phyloP scores from a whole-genome alignment of 1,140 invertebrate genomes.

The Parasteatoda tepidariorum region DNA sequence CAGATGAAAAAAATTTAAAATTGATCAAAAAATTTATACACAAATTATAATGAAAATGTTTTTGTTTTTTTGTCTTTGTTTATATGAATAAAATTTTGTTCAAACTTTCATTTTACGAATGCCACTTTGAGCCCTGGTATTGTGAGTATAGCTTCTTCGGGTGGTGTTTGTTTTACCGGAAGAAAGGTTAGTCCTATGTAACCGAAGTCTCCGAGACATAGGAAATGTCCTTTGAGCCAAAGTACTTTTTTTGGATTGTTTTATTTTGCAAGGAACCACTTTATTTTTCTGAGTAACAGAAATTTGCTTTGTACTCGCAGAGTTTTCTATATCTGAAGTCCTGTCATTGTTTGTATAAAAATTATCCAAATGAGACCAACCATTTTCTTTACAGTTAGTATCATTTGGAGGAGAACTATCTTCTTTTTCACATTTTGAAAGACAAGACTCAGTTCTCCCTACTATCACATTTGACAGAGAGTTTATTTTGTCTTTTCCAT shows the following conservation, averaged over 20 bases:
- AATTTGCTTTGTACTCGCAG: background rate
- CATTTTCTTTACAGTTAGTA: slow-evolving; percentile 41
- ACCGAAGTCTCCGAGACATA: background rate
- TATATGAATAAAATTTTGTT: too few species aligned
- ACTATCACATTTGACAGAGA: background rate
- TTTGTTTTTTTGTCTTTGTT: too few species aligned
- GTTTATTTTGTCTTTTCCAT: background rate
- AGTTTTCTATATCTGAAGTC: slow-evolving; percentile 33
- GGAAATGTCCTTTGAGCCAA: slow-evolving; percentile 6
- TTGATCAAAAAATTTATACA: too few species aligned
- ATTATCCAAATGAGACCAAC: slow-evolving; percentile 40
- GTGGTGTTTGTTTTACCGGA: background rate
- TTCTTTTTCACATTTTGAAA: slow-evolving; percentile 13
- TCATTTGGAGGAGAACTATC: background rate
- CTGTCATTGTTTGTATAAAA: slow-evolving; percentile 36
- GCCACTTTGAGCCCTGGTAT: slow-evolving; percentile 27
- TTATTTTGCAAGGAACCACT: slow-evolving; percentile 18
- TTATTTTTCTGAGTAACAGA: background rate
- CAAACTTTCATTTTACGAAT: slow-evolving; percentile 28
- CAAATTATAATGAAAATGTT: too few species aligned
- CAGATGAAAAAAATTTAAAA: too few species aligned
- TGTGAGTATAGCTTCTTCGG: background rate
- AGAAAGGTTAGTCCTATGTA: background rate
- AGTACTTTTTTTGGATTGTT: slow-evolving; percentile 33
- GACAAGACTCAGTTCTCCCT: background rate